Base-by-base conservation (phyloP, 2,888 invertebrate genomes). In the Nasonovia ribisnigri region DNA sequence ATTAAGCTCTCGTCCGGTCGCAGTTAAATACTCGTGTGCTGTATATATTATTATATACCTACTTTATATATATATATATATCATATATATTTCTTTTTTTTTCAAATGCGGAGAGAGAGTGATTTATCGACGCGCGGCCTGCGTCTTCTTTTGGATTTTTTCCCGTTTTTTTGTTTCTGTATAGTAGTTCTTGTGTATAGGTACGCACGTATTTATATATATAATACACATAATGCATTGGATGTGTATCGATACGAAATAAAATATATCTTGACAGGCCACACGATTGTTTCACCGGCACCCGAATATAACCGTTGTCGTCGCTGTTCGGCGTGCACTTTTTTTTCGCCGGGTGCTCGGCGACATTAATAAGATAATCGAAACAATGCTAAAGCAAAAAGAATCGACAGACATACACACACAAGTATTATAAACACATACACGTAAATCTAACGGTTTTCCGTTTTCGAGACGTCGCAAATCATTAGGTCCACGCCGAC, bases 1-100 rank as follows among this genome's bases (percentile, higher is more conserved):
- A 93, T 93, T 93, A 93, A 90, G 89, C 46, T 46, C 57, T 93
- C 46, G 88, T 90, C 93, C 57, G 84, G 93, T 90, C 84, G 90
- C 67, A 16, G 67, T 67, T 93, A 90, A 93, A 93, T 93, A 93
- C 84, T 57, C 36, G 57, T 84, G 89, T 84, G 29, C 36, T 88
- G 51, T 77, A n/a, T 92, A 51, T 20, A 36, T 67, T 90, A 67
- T 46, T 46, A 46, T 11, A 8, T 46, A 46, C 46, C 46, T 54
- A 54, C 54, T 24, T 24, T 24, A 54, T 54, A 54, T 54, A 54
- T 24, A 54, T 92, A 48, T 60, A 67, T 88, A 54, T 67, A 26
- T 26, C 48, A 4, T 77, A 26, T 46, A 3, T 89, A n/a, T 26
- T 86, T 26, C 6, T 42, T 36, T 60, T 29, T 91, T 86, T 36